These are phyloP conservation scores for Ophiothrix spiculata DNA, from an alignment of 35 echinoderm and acorn worm genomes.

Conservation along the genomic window DNA sequence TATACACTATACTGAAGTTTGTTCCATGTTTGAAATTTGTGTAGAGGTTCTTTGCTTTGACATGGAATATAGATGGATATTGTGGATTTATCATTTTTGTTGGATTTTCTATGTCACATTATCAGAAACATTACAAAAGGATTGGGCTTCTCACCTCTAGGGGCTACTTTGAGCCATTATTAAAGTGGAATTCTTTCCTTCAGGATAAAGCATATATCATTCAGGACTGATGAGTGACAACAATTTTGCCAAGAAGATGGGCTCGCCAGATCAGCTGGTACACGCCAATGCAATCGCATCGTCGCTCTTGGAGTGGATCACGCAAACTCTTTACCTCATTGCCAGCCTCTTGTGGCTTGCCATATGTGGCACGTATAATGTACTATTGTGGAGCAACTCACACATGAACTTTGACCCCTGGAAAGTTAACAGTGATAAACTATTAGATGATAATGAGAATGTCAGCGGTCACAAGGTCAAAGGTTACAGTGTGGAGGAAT, in stretches of 20 bases:
- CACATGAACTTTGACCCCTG: constrained; percentile 4
- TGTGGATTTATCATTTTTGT: too few species aligned
- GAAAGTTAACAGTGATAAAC: constrained; percentile 9
- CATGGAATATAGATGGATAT: too few species aligned
- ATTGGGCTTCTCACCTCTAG: too few species aligned
- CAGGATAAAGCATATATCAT: too few species aligned
- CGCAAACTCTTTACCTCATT: neutral
- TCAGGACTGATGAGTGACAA: neutral
- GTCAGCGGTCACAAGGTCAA: neutral
- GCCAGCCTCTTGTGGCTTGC: neutral
- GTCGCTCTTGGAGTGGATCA: neutral
- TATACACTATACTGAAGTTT: too few species aligned
- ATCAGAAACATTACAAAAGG: too few species aligned
- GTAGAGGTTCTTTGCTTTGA: too few species aligned
- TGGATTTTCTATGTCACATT: too few species aligned
- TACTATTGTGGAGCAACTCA: neutral
- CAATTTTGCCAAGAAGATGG: neutral
- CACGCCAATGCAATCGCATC: neutral
- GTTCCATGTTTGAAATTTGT: too few species aligned
- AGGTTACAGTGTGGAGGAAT: neutral
- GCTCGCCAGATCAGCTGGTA: neutral
- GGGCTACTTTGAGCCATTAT: too few species aligned
- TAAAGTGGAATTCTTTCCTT: too few species aligned
- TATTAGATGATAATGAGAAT: neutral
- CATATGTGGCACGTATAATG: neutral